A percentile compares a stretch with the other conserved stretches of the same genome.
Conservation (phyloP, 2,797 vertebrate species). For the Enteromius viviparus region DNA sequence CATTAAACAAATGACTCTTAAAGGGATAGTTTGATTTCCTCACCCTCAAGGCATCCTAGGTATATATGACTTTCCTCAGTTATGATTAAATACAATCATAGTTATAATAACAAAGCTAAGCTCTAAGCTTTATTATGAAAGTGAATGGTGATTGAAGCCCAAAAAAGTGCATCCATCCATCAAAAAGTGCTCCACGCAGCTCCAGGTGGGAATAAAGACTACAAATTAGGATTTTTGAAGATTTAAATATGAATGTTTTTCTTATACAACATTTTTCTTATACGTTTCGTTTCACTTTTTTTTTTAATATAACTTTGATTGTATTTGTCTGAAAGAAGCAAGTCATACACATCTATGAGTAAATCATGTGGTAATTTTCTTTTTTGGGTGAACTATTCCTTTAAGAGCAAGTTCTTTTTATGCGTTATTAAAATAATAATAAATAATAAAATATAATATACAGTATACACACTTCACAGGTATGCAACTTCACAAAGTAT, state of each 20-base stretch:
- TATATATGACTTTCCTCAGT: background rate
- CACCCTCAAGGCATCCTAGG: background rate
- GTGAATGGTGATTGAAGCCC: background rate
- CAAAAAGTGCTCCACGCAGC: background rate
- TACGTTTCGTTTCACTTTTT: no score
- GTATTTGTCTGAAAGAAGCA: background rate
- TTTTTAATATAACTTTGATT: no score
- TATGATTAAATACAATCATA: background rate
- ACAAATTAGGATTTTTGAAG: no score
- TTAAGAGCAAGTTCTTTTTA: background rate
- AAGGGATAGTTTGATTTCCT: background rate
- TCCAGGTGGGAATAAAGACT: no score
- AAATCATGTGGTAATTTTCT: background rate
- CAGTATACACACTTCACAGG: background rate
- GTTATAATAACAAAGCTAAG: no score
- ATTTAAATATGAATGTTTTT: no score
- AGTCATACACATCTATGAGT: background rate
- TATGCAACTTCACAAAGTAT: background rate
- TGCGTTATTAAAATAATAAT: no score
- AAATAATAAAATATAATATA: no score
- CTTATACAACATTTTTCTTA: no score
- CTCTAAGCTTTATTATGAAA: background rate
- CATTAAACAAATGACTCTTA: background rate
- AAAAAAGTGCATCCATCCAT: background rate
- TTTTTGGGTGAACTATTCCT: background rate